Base-by-base conservation (phyloP, 2,888 invertebrate species). In the Spodoptera picta region DNA sequence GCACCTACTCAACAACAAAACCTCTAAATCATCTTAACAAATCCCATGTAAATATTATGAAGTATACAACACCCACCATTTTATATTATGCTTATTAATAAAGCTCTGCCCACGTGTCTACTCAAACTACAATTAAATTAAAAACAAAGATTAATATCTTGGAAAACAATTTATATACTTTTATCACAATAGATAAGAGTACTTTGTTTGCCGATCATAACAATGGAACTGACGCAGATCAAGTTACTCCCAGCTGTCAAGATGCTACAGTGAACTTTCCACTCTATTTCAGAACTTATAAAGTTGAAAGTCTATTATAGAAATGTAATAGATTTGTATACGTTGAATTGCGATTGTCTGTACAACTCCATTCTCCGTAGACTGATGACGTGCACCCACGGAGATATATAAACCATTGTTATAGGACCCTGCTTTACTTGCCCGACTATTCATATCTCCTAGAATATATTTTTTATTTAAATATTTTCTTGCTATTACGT, bases 331-430 rank as follows among this genome's bases (percentile, higher is more conserved):
- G 36, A 36, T 36, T 5, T 5, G 36, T 36, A 7, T 9, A 36
- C 6, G 0, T 36, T 36, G 36, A 36, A 5, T 36, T 36, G 36
- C 36, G 4, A 7, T 36, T 5, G 36, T 36, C 36, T 36, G 52
- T 68, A 73, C 70, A 69, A 72, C 70, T 79, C 73, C 73, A 80
- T 85, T 81, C 82, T 80, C 79, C 77, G 79, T 65, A 73, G 69
- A 75, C 75, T 81, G 83, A 82, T 85, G 83, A 86, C 84, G 80
- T 76, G 86, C 88, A 87, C 89, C 89, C 87, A 90, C 89, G 80
- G 73, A 19, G 64, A 48, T 62, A 63, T 27, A 60, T 23, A 4
- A 49, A 77, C 87, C 85, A 86, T 14, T 70, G 54, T 78, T 66
- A 51, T 7, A 31, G 60, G 83, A 83, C 55, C 84, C 57, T 73